Evolutionary conservation across 2,888 invertebrate genomes (phyloP).

Genomic region (Mythimna ferrago): DNA sequence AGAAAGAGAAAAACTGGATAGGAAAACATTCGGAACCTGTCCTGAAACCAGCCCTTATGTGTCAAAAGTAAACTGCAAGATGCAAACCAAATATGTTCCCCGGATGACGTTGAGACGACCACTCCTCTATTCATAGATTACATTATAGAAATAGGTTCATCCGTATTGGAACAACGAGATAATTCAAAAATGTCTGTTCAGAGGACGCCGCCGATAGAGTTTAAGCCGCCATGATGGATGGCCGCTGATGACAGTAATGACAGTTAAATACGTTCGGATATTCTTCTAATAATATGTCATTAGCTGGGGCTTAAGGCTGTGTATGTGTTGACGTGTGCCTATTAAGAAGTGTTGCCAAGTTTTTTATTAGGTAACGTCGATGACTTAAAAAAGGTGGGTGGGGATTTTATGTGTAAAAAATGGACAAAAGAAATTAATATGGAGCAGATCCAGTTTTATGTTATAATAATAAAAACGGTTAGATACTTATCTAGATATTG

Average conservation of each 20-base stretch:
- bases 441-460: neutral
- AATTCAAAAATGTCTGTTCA: slow-evolving; percentile 61
- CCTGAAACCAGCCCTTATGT: neutral
- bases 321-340: slow-evolving; percentile 54
- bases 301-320: slow-evolving; percentile 51
- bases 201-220: slow-evolving; percentile 59
- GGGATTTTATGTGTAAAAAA: neutral
- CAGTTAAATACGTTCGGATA: slow-evolving; percentile 66
- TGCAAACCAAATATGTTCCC: slow-evolving; percentile 17
- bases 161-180: slow-evolving; percentile 58
- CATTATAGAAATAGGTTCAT: slow-evolving; percentile 50
- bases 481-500: too few species aligned
- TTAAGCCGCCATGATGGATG: slow-evolving; percentile 65
- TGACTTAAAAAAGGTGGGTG: slow-evolving; percentile 22
- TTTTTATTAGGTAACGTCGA: slow-evolving; percentile 36
- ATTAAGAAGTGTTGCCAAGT: slow-evolving; percentile 46
- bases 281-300: slow-evolving; percentile 59
- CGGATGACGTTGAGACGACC: slow-evolving; percentile 5
- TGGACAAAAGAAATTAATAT: neutral
- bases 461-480: neutral
- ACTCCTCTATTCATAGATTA: slow-evolving; percentile 40
- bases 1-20: neutral
- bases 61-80: slow-evolving; percentile 4
- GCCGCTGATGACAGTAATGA: slow-evolving; percentile 63
- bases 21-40: neutral